These are phyloP conservation scores for Tenthredo notha DNA, from an alignment of 2,888 invertebrate species.

Conservation along the genomic window DNA sequence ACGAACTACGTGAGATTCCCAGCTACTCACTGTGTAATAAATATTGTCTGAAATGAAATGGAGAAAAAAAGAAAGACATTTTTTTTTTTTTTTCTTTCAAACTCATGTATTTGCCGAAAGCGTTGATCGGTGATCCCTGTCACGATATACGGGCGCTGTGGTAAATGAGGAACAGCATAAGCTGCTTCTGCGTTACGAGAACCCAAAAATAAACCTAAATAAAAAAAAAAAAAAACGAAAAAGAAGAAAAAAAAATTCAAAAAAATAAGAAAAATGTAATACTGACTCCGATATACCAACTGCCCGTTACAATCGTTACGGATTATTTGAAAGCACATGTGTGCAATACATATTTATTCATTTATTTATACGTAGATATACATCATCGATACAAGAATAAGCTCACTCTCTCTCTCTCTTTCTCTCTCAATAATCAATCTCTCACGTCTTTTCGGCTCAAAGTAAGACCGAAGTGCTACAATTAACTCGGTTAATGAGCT, in stretches of 20 bases:
- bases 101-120: constrained; percentile 21
- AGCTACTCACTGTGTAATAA: background rate
- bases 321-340: constrained; percentile 29
- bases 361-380: background rate
- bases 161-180: background rate
- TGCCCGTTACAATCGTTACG: constrained; percentile 14
- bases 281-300: background rate
- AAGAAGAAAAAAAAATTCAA: background rate
- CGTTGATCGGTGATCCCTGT: constrained; percentile 25
- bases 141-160: background rate
- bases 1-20: background rate
- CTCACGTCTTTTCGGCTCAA: background rate
- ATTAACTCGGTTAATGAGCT: constrained; percentile 19
- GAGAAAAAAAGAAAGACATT: background rate
- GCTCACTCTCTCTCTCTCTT: background rate
- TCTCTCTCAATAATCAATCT: background rate
- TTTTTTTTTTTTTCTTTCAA: background rate
- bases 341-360: background rate
- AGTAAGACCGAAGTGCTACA: background rate
- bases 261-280: background rate
- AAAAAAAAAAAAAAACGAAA: background rate
- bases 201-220: constrained; percentile 18
- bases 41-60: background rate
- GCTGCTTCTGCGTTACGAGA: constrained; percentile 10
- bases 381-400: constrained; percentile 5